Evolutionary conservation across 2,888 invertebrate genomes (phyloP).

Genomic region (Cephus rjabovi): DNA sequence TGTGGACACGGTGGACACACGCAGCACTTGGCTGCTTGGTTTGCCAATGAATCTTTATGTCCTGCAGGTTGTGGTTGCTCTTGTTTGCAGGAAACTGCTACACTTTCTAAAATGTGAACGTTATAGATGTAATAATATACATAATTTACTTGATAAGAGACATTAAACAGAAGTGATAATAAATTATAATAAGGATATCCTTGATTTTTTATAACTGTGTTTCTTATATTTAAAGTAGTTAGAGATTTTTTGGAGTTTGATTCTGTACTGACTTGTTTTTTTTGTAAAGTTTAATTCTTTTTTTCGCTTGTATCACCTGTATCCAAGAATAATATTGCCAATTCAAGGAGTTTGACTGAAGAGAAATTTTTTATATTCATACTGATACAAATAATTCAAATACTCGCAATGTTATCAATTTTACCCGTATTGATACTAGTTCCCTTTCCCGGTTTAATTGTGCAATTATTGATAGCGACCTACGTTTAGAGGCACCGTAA

Average conservation of each 20-base stretch:
- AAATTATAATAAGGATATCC: slow-evolving; percentile 4
- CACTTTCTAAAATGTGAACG: slow-evolving; percentile 66
- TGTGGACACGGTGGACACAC: slow-evolving; percentile 97
- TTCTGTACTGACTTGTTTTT: too few species aligned
- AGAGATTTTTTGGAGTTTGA: too few species aligned
- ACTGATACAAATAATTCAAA: too few species aligned
- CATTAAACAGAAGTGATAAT: not conserved
- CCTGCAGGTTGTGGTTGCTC: slow-evolving; percentile 94
- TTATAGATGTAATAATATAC: slow-evolving; percentile 25
- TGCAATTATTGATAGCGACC: slow-evolving; percentile 46
- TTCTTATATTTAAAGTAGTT: slow-evolving; percentile 2
- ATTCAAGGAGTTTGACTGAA: not conserved
- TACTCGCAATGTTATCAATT: too few species aligned
- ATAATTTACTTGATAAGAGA: slow-evolving; percentile 19
- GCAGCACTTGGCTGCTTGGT: slow-evolving; percentile 87
- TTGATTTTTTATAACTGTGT: not conserved
- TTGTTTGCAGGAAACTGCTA: slow-evolving; percentile 80
- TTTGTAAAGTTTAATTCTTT: too few species aligned
- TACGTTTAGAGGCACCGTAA: slow-evolving; percentile 53
- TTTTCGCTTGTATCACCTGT: not conserved
- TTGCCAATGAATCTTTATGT: slow-evolving; percentile 80
- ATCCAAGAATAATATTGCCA: not conserved
- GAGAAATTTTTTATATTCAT: not conserved
- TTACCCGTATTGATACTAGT: slow-evolving; percentile 6
- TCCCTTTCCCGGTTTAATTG: slow-evolving; percentile 43